These are phyloP conservation scores for Amblyopsis hoosieri DNA, from an alignment of 2,797 vertebrate genomes.

Conservation along the genomic window DNA sequence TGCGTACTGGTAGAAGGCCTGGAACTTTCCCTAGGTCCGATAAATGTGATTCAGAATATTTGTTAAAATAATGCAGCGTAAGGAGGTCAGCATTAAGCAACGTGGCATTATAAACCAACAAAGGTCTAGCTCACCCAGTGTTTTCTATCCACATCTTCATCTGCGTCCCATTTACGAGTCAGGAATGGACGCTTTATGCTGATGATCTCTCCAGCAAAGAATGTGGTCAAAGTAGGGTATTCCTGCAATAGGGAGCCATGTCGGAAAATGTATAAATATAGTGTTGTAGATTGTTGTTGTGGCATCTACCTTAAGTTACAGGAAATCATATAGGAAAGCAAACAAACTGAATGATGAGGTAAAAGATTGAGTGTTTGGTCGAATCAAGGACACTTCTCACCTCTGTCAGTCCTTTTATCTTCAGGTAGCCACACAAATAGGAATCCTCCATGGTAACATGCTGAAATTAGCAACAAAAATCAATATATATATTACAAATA, in stretches of 20 bases:
- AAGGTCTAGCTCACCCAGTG: conserved; percentile 86
- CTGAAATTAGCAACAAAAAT: conserved; percentile 62
- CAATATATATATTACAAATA: neutral
- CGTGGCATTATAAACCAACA: neutral
- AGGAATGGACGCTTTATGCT: conserved; percentile 96
- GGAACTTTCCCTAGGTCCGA: conserved; percentile 89
- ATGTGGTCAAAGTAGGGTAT: conserved; percentile 95
- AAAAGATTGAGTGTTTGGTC: conserved; percentile 2
- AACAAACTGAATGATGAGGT: neutral
- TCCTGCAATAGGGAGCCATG: conserved; percentile 73
- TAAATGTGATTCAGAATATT: conserved; percentile 2
- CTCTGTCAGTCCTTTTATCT: conserved; percentile 99
- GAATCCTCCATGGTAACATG: conserved; percentile 98
- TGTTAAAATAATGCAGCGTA: neutral
- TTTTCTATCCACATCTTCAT: conserved; percentile 97
- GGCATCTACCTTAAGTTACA: neutral
- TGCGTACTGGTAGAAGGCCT: conserved; percentile 98
- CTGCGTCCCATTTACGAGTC: conserved; percentile 97
- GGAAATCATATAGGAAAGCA: neutral
- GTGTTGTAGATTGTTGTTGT: too few relatives aligned
- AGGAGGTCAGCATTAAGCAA: neutral
- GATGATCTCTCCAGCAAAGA: conserved; percentile 98
- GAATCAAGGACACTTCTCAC: conserved; percentile 73
- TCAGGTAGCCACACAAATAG: conserved; percentile 97
- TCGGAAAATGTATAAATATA: neutral